These are phyloP conservation scores for Halcyon malimbica DNA, from an alignment of 2,113 vertebrate genomes.

Conservation along the genomic window DNA sequence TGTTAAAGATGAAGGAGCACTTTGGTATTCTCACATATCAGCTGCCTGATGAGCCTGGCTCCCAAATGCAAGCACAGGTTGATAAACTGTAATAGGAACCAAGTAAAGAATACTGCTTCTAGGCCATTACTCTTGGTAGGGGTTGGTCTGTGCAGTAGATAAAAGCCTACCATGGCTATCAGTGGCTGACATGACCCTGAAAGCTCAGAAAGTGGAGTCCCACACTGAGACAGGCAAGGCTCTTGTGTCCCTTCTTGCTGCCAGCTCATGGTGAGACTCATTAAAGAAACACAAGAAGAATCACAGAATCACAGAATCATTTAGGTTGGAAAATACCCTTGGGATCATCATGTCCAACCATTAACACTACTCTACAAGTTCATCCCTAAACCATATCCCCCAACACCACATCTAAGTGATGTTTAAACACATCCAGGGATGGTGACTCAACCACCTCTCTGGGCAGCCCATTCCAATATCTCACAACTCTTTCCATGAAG, in stretches of 20 bases:
- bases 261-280: background rate
- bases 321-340: too few species aligned
- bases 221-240: background rate
- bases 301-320: too few species aligned
- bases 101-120: background rate
- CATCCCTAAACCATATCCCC: too few species aligned
- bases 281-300: background rate
- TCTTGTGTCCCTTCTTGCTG: background rate
- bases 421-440: too few species aligned
- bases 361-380: too few species aligned
- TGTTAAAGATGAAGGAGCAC: background rate
- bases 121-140: background rate
- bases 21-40: background rate
- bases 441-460: too few species aligned
- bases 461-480: too few species aligned
- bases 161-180: background rate
- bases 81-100: background rate
- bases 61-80: fast-evolving
- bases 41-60: background rate
- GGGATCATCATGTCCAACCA: too few species aligned
- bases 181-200: background rate
- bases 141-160: background rate
- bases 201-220: background rate
- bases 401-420: too few species aligned
- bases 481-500: too few species aligned